phyloP scores from a whole-genome alignment of 1,140 invertebrate genomes.

The Augochlora pura region DNA sequence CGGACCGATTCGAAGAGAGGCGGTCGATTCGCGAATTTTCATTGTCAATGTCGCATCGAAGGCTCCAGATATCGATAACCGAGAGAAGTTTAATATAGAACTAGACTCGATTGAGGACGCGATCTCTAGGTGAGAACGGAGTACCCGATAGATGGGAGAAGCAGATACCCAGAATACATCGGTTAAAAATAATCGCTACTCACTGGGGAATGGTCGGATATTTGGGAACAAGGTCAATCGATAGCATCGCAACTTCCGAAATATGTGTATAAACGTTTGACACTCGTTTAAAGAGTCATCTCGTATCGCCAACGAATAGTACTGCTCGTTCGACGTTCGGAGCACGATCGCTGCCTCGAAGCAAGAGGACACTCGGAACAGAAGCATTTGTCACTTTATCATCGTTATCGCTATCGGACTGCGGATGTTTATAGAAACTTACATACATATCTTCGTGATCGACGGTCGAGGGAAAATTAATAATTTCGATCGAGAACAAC shows the following conservation, averaged over 20 bases:
- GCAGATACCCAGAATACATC: slow-evolving; percentile 24
- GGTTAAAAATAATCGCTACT: slow-evolving; percentile 62
- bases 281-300: slow-evolving; percentile 14
- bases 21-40: too few species aligned
- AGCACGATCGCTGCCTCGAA: too few species aligned
- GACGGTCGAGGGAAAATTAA: too few species aligned
- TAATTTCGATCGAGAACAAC: too few species aligned
- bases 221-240: slow-evolving; percentile 59
- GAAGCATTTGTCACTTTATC: too few species aligned
- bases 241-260: slow-evolving; percentile 44
- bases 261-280: slow-evolving; percentile 14
- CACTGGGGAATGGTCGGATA: slow-evolving; percentile 41
- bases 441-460: too few species aligned
- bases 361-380: too few species aligned
- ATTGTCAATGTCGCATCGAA: neutral
- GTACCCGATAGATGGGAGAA: neutral
- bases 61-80: neutral
- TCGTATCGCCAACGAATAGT: neutral
- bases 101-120: slow-evolving; percentile 5
- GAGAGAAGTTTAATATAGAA: slow-evolving; percentile 20
- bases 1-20: too few species aligned
- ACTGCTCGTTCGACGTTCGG: neutral
- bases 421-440: too few species aligned
- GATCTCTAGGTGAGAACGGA: neutral
- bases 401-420: too few species aligned